These are phyloP conservation scores for Lagodon rhomboides DNA, from an alignment of 2,797 vertebrate species.

Conservation along the genomic window DNA sequence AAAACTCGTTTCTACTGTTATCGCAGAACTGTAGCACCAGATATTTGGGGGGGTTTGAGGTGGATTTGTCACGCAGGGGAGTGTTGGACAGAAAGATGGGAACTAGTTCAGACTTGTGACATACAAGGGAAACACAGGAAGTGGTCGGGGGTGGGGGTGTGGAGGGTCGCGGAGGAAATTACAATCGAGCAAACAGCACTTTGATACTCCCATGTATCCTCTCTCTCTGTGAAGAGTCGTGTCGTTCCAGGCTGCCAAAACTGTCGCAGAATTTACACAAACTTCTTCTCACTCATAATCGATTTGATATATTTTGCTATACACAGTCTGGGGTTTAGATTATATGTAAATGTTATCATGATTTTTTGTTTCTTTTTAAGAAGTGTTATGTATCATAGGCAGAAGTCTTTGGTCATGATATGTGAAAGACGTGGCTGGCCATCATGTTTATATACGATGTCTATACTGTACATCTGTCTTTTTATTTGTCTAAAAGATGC, in stretches of 20 bases:
- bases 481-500: slow-evolving; percentile 4
- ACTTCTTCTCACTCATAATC: slow-evolving; percentile 28
- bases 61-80: background rate
- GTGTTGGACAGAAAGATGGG: slow-evolving; percentile 9
- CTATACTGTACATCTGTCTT: slow-evolving; percentile 57
- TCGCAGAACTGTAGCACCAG: slow-evolving; percentile 66
- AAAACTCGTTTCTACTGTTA: slow-evolving; percentile 26
- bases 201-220: slow-evolving; percentile 71
- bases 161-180: slow-evolving; percentile 43
- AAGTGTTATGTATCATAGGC: slow-evolving; percentile 49
- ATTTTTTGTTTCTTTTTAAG: slow-evolving; percentile 4
- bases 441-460: slow-evolving; percentile 62
- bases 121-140: slow-evolving; percentile 56
- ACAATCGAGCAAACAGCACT: slow-evolving; percentile 77
- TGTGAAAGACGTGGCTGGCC: slow-evolving; percentile 65
- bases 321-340: slow-evolving; percentile 31
- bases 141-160: slow-evolving; percentile 20
- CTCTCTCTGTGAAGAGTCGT: slow-evolving; percentile 40
- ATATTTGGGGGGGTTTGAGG: slow-evolving; percentile 6
- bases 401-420: slow-evolving; percentile 41
- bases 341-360: slow-evolving; percentile 32
- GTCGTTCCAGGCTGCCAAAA: slow-evolving; percentile 47
- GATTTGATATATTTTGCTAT: slow-evolving; percentile 48
- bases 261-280: slow-evolving; percentile 27
- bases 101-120: slow-evolving; percentile 28